These are phyloP conservation scores for Aspidoscelis tigris DNA, from an alignment of 2,113 vertebrate species.

Conservation along the genomic window DNA sequence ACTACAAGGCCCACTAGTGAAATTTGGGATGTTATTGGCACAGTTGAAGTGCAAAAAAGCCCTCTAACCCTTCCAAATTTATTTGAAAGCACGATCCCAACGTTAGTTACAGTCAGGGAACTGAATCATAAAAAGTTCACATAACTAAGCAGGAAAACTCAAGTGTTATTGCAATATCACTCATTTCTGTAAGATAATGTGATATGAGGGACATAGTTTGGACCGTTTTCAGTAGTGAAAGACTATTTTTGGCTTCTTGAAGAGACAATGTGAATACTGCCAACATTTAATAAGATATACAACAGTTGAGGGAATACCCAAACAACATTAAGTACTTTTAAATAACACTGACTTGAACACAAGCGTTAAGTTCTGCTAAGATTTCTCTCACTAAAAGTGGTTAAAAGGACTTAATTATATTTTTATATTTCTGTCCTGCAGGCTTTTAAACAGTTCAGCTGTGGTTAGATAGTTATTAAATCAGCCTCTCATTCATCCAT, in stretches of 20 bases:
- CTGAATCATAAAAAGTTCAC: not conserved
- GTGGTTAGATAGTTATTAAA: too few species aligned
- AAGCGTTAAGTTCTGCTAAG: not conserved
- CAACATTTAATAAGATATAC: not conserved
- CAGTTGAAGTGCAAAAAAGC: too few species aligned
- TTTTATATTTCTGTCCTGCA: too few species aligned
- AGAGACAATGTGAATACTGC: not conserved
- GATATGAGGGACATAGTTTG: accelerated
- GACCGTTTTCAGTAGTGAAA: not conserved
- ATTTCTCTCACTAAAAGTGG: not conserved
- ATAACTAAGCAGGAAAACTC: not conserved
- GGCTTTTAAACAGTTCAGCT: too few species aligned
- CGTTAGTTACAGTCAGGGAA: not conserved
- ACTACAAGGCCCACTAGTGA: too few species aligned
- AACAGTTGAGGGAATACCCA: not conserved
- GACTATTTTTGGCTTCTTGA: not conserved
- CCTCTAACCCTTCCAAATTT: too few species aligned
- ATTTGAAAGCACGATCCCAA: not conserved
- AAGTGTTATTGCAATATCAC: not conserved
- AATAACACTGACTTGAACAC: not conserved
- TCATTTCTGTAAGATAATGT: not conserved
- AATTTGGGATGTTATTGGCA: too few species aligned
- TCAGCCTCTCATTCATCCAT: too few species aligned
- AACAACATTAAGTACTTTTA: not conserved
- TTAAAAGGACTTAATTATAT: not conserved